phyloP scores from a whole-genome alignment of 2,113 vertebrate genomes.

The Ursus arctos region DNA sequence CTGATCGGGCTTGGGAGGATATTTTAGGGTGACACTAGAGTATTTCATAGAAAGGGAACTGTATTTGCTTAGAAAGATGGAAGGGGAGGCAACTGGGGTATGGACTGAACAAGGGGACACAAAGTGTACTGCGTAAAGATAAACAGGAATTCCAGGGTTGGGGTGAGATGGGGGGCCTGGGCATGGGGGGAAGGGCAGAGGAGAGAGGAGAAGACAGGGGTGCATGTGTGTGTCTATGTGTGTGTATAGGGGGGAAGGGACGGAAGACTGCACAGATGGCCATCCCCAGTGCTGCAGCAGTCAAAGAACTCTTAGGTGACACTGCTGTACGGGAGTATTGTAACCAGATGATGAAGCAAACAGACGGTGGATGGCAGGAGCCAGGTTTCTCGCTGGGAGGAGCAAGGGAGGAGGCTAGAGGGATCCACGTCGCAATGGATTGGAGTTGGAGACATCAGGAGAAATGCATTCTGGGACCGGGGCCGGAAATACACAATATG shows the following conservation, averaged over 20 bases:
- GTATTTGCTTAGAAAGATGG: background rate
- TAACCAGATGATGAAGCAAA: background rate
- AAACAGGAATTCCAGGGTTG: background rate
- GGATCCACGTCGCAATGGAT: background rate
- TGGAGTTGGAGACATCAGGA: background rate
- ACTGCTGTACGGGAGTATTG: background rate
- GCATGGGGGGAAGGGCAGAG: no score
- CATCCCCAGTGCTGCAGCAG: background rate
- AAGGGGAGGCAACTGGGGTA: background rate
- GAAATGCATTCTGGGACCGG: background rate
- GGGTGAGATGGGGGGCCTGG: background rate
- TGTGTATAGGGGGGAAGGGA: background rate
- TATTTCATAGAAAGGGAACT: background rate
- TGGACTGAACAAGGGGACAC: background rate
- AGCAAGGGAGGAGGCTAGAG: background rate
- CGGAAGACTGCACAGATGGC: background rate
- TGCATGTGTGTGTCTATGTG: background rate
- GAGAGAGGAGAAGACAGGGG: background rate
- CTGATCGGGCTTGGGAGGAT: background rate
- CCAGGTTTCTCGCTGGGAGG: background rate
- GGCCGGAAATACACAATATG: background rate
- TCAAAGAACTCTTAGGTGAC: background rate
- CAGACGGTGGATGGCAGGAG: background rate
- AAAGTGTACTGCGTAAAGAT: background rate
- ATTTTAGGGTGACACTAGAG: background rate